A percentile compares a stretch with the other conserved stretches of the same genome.
Conservation (phyloP, 1,140 invertebrate species). For the Grapholita molesta region DNA sequence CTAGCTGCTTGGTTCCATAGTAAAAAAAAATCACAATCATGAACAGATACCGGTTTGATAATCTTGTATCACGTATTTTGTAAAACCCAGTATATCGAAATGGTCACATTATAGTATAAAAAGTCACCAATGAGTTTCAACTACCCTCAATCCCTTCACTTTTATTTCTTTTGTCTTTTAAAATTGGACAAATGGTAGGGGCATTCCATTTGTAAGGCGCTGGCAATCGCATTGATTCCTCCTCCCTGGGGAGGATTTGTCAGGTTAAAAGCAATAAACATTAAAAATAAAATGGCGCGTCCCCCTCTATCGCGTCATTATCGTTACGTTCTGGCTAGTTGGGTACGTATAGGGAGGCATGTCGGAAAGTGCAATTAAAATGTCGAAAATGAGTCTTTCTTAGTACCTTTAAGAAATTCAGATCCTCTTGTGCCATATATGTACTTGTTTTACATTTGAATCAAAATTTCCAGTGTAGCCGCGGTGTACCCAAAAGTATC, state of each 20-base stretch:
- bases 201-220: slow-evolving; percentile 32
- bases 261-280: slow-evolving; percentile 73
- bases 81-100: no score
- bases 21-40: no score
- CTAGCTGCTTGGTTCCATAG: no score
- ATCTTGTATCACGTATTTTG: no score
- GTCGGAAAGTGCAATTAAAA: not conserved
- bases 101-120: no score
- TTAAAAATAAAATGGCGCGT: slow-evolving; percentile 75
- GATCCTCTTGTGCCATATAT: not conserved
- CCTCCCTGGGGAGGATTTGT: slow-evolving; percentile 64
- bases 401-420: not conserved
- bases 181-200: slow-evolving; percentile 37
- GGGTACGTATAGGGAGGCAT: not conserved
- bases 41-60: no score
- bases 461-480: no score
- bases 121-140: no score
- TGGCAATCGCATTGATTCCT: slow-evolving; percentile 70
- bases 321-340: slow-evolving; percentile 15
- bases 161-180: not conserved
- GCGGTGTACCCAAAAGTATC: no score
- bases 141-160: no score
- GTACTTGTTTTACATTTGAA: no score
- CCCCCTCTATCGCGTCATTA: slow-evolving; percentile 41
- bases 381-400: not conserved